phyloP scores from a whole-genome alignment of 2,888 invertebrate species.

The Lumbricus terrestris region DNA sequence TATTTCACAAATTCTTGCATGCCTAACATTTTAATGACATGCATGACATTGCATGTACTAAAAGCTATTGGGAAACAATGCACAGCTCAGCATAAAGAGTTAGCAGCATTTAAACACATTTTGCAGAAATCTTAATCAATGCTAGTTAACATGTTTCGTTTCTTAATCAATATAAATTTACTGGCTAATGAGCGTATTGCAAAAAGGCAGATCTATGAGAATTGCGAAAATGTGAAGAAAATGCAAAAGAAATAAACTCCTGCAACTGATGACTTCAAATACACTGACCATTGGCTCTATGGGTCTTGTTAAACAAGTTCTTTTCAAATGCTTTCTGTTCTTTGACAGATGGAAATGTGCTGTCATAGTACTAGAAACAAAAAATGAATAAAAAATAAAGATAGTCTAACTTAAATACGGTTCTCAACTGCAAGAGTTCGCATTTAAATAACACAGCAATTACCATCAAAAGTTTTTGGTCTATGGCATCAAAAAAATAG shows the following conservation, averaged over 20 bases:
- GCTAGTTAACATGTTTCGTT: background rate
- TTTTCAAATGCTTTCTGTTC: conserved; percentile 97
- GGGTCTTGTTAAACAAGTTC: conserved; percentile 93
- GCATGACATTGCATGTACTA: too few relatives aligned
- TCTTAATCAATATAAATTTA: background rate
- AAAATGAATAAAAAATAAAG: background rate
- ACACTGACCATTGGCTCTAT: conserved; percentile 78
- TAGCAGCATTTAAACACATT: background rate
- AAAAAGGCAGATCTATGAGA: background rate
- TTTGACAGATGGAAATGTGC: conserved; percentile 82
- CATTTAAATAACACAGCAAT: background rate
- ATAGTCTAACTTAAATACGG: background rate
- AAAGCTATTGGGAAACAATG: too few relatives aligned
- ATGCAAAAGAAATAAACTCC: background rate
- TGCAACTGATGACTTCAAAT: background rate
- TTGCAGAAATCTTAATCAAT: background rate
- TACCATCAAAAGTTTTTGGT: background rate
- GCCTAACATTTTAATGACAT: too few relatives aligned
- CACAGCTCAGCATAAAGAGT: too few relatives aligned
- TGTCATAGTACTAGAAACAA: conserved; percentile 77
- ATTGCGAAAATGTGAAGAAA: background rate
- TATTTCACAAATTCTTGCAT: too few relatives aligned
- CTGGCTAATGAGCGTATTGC: background rate
- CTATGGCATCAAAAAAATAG: background rate
- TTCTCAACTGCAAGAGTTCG: background rate